Base-by-base conservation (phyloP, 2,888 invertebrate species). In the Anaspis maculata region DNA sequence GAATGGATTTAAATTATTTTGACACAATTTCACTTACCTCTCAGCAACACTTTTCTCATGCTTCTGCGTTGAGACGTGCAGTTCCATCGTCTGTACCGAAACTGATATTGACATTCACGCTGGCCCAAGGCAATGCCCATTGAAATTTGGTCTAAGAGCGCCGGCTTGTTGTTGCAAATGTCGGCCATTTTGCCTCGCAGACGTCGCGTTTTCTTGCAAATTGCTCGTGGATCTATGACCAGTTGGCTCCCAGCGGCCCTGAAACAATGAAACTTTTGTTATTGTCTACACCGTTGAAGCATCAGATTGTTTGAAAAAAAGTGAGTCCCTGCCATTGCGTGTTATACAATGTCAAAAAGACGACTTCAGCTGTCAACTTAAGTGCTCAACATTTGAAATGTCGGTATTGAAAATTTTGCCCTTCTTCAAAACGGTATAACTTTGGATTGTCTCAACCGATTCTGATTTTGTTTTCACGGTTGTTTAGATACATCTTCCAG, bases 91-190 rank as follows among this genome's bases (percentile, higher is more conserved):
- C 87, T 75, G 62, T 82, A 78, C 37, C 82, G 73, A 67, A 91
- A 90, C 70, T 90, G 90, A 64, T 81, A 77, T 48, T 87, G 85
- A 62, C 91, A 91, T 74, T 91, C 89, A 44, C 76, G 76, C 49
- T 87, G 85, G 14, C 85, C 89, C 41, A 85, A 70, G 50, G 79
- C 77, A 39, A 90, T 85, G 13, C 92, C 92, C 54, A 79, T 77
- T 34, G 81, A 76, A 57, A 92, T 88, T 67, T 89, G 85, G 57
- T 82, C 77, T 45, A 92, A 72, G 30, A 92, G 73, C 44, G 74
- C 75, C 29, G 79, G 79, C 66, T 91, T 89, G 67, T 85, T 89
- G 68, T 86, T 77, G 68, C 92, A 94, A 61, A 86, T 83, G 59
- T 85, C 81, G 15, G 81, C 78, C 59, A 86, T 72, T 56, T 84